A percentile compares a stretch with the other conserved stretches of the same genome.
Evolutionary conservation across 2,888 invertebrate species (phyloP).

Genomic region (Copidosoma aretas): DNA sequence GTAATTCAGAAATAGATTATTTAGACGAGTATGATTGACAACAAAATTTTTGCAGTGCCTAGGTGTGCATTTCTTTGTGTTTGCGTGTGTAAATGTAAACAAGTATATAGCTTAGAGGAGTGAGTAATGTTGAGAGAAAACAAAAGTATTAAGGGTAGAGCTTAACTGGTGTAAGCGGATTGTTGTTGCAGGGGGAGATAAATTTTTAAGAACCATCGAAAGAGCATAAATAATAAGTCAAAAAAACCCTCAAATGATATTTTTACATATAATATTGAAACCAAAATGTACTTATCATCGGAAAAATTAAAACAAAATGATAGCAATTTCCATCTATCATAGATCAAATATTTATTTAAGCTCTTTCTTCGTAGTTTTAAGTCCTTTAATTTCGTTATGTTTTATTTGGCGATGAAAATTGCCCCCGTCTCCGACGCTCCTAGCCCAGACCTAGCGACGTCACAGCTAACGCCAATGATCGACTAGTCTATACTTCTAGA

Average conservation of each 20-base stretch:
- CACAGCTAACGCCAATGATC: constrained; percentile 31
- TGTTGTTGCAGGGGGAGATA: neutral
- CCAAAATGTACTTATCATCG: no score
- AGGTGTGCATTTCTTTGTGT: constrained; percentile 10
- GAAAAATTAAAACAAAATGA: neutral
- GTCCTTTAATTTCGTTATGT: neutral
- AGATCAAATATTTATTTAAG: constrained; percentile 13
- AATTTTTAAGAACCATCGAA: constrained; percentile 4
- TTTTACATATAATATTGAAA: constrained; percentile 17
- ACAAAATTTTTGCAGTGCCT: constrained; percentile 16
- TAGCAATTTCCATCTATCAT: neutral
- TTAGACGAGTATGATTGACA: no score
- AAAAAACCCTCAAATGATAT: constrained; percentile 28
- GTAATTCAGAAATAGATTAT: no score
- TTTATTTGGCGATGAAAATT: constrained; percentile 10
- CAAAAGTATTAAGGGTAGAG: constrained; percentile 16
- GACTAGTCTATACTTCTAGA: constrained; percentile 2
- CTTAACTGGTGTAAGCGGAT: constrained; percentile 7
- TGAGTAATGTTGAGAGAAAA: constrained; percentile 10
- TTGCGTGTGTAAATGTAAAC: constrained; percentile 4
- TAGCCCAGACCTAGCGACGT: neutral
- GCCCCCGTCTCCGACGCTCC: constrained; percentile 8
- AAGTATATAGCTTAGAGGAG: no score
- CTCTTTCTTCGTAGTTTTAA: constrained; percentile 18
- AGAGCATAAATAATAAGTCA: constrained; percentile 29